Conservation (phyloP, 92 coral and sea anemone species). For the Palythoa caribaeorum region DNA sequence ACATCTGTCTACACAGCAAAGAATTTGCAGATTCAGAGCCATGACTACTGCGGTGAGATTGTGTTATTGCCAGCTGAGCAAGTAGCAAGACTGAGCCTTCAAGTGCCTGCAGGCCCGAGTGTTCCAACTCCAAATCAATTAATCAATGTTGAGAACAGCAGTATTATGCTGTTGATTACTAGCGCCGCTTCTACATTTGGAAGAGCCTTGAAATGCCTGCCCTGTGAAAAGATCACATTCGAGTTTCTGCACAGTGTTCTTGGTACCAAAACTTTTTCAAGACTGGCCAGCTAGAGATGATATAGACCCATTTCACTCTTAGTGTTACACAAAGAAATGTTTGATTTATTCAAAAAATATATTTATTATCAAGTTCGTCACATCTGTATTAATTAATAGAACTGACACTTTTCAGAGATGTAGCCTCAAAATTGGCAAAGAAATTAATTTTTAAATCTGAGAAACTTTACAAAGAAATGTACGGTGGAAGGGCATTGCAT, state of each 20-base stretch:
- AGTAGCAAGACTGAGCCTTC: slow-evolving; percentile 10
- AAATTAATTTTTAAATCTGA: too few relatives aligned
- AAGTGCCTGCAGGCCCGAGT: background rate
- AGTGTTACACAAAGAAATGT: too few relatives aligned
- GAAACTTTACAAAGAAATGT: too few relatives aligned
- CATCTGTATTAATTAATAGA: too few relatives aligned
- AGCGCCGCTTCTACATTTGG: slow-evolving; percentile 50
- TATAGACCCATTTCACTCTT: background rate
- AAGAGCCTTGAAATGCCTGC: slow-evolving; percentile 43
- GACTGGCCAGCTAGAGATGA: slow-evolving; percentile 61
- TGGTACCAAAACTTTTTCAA: slow-evolving; percentile 34
- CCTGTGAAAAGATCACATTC: slow-evolving; percentile 28
- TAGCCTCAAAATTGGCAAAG: too few relatives aligned
- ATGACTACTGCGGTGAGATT: background rate
- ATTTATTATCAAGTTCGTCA: too few relatives aligned
- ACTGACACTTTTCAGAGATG: too few relatives aligned
- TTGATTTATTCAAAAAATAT: too few relatives aligned
- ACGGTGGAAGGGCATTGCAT: too few relatives aligned
- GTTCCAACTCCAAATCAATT: slow-evolving; percentile 48
- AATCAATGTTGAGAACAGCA: slow-evolving; percentile 46
- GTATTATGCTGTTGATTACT: slow-evolving; percentile 58
- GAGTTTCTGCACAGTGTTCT: slow-evolving; percentile 47
- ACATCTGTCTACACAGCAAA: slow-evolving; percentile 5
- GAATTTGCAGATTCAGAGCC: background rate
- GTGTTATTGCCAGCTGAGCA: background rate